These are phyloP conservation scores for Emberiza fucata DNA, from an alignment of 2,113 vertebrate genomes.

Conservation along the genomic window DNA sequence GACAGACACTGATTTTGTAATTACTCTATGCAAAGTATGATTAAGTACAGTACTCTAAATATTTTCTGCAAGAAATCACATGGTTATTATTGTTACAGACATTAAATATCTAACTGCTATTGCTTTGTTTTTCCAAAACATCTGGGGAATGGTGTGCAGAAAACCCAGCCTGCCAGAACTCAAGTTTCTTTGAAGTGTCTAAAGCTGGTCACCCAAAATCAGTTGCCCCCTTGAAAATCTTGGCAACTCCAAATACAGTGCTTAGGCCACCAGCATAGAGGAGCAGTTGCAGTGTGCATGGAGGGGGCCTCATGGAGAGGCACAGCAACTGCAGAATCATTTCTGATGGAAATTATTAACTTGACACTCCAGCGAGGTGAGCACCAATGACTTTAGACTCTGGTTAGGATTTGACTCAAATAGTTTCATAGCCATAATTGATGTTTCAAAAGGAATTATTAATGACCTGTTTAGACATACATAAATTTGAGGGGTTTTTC, in stretches of 20 bases:
- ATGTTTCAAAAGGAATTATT: not conserved
- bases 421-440: not conserved
- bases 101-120: conserved; percentile 22
- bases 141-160: conserved; percentile 25
- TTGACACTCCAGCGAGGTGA: not conserved
- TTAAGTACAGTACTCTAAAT: conserved; percentile 34
- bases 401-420: not conserved
- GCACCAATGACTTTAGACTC: not conserved
- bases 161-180: conserved; percentile 8
- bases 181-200: not conserved
- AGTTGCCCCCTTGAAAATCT: not conserved
- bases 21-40: conserved; percentile 23
- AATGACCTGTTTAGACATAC: not conserved
- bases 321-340: not conserved
- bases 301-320: not conserved
- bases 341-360: not conserved
- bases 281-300: not conserved
- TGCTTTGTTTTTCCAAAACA: conserved; percentile 42
- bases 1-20: conserved; percentile 37
- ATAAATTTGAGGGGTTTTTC: not conserved
- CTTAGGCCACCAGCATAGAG: not conserved
- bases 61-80: conserved; percentile 35
- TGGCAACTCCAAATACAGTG: not conserved
- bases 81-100: conserved; percentile 35
- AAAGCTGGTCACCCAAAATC: not conserved